Conservation (phyloP, 2,888 invertebrate genomes). For the Boloria euphrosyne region DNA sequence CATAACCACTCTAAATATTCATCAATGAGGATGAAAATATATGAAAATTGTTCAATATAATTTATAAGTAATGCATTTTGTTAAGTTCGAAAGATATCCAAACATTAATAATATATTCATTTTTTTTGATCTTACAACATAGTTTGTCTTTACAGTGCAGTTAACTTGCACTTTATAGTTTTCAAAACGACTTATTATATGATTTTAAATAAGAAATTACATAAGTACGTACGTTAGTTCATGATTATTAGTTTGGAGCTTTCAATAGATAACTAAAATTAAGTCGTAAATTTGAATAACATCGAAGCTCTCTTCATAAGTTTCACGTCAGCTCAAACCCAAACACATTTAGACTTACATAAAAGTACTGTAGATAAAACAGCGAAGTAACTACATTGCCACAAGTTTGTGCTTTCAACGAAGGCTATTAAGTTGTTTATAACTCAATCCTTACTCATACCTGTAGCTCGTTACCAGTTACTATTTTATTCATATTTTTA, state of each 20-base stretch:
- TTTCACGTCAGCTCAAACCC: constrained; percentile 17
- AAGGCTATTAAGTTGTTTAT: constrained; percentile 34
- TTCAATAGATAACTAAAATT: no score
- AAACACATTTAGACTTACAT: constrained; percentile 27
- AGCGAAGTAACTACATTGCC: constrained; percentile 33
- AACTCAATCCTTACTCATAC: constrained; percentile 29
- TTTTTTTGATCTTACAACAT: no score
- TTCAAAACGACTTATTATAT: no score
- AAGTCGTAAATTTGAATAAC: neutral
- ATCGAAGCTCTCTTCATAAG: constrained; percentile 16
- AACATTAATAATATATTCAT: no score
- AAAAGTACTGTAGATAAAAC: constrained; percentile 33
- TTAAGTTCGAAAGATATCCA: no score
- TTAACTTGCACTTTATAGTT: no score
- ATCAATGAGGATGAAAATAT: no score
- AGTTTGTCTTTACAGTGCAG: no score
- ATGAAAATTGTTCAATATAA: no score
- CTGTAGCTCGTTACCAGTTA: constrained; percentile 25
- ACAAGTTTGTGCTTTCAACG: constrained; percentile 33
- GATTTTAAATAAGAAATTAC: no score
- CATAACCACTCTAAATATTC: neutral
- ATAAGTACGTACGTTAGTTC: no score
- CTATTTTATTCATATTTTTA: constrained; percentile 23
- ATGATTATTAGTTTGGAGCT: no score
- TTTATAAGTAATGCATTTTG: neutral